Evolutionary conservation across 2,888 invertebrate genomes (phyloP).

Genomic region (Cantharis flavilabris): DNA sequence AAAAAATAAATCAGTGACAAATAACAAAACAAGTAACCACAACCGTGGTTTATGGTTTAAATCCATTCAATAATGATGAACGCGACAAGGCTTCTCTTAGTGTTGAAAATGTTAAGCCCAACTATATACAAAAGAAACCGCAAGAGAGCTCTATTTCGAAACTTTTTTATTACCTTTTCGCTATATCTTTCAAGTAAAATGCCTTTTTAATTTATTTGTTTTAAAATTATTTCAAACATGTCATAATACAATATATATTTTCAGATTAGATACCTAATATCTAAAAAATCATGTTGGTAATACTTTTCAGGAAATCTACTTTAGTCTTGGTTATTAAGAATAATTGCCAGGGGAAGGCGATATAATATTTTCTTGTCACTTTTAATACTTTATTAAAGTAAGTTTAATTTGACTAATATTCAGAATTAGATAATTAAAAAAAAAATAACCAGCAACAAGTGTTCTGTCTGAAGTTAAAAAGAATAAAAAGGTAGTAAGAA

Average conservation of each 20-base stretch:
- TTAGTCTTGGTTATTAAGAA: not conserved
- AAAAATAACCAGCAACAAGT: not conserved
- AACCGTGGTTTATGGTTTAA: constrained; percentile 5
- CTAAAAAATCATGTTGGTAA: not conserved
- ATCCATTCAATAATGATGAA: constrained; percentile 17
- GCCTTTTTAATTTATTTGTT: not conserved
- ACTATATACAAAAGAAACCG: constrained; percentile 23
- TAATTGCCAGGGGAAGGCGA: not conserved
- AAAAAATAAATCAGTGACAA: not conserved
- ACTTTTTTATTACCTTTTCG: constrained; percentile 33
- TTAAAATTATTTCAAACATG: not conserved
- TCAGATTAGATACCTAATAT: not conserved
- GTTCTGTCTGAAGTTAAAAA: not conserved
- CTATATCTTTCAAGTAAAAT: constrained; percentile 2
- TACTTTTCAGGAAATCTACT: not conserved
- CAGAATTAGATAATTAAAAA: too few relatives aligned
- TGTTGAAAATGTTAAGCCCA: constrained; percentile 15
- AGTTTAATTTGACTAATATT: not conserved
- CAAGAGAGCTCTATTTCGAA: constrained; percentile 26
- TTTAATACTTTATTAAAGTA: not conserved
- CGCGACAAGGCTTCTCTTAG: constrained; percentile 2
- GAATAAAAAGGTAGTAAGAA: not conserved
- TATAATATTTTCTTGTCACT: not conserved
- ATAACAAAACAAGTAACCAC: not conserved
- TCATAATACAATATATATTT: not conserved